Conservation (phyloP, 1,140 invertebrate genomes). For the Harlomillsia oculata region DNA sequence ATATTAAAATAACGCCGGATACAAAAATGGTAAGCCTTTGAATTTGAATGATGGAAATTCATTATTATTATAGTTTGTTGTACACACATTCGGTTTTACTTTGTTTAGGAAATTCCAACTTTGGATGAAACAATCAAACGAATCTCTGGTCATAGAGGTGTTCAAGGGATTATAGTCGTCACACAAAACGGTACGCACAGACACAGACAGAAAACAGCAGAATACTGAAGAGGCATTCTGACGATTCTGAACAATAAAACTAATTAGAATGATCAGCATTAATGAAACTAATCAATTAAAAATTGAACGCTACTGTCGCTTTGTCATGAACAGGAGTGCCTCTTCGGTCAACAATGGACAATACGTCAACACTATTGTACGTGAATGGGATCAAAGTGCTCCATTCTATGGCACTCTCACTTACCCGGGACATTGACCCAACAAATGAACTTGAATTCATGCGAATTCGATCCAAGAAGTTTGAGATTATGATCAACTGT, state of each 20-base stretch:
- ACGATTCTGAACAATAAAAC: too few species aligned
- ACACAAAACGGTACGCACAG: conserved; percentile 95
- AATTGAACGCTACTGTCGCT: too few species aligned
- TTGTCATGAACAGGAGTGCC: conserved; percentile 56
- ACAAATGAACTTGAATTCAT: conserved; percentile 94
- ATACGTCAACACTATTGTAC: conserved; percentile 90
- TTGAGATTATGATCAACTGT: conserved; percentile 94
- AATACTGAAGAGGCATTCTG: too few species aligned
- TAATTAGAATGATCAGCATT: too few species aligned
- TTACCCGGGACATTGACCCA: conserved; percentile 89
- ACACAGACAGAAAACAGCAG: too few species aligned
- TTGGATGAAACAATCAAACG: conserved; percentile 96
- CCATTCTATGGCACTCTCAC: conserved; percentile 36
- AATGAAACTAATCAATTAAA: too few species aligned
- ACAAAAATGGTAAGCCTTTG: too few species aligned
- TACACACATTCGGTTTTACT: too few species aligned
- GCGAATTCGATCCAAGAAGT: conserved; percentile 85
- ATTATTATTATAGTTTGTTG: too few species aligned
- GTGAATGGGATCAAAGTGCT: conserved; percentile 82
- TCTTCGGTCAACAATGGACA: conserved; percentile 91
- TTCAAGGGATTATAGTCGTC: conserved; percentile 89
- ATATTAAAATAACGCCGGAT: too few species aligned
- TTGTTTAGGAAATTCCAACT: conserved; percentile 66
- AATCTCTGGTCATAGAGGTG: conserved; percentile 91
- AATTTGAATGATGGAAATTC: too few species aligned